Evolutionary conservation across 2,888 invertebrate genomes (phyloP).

Genomic region (Drosophila tripunctata): DNA sequence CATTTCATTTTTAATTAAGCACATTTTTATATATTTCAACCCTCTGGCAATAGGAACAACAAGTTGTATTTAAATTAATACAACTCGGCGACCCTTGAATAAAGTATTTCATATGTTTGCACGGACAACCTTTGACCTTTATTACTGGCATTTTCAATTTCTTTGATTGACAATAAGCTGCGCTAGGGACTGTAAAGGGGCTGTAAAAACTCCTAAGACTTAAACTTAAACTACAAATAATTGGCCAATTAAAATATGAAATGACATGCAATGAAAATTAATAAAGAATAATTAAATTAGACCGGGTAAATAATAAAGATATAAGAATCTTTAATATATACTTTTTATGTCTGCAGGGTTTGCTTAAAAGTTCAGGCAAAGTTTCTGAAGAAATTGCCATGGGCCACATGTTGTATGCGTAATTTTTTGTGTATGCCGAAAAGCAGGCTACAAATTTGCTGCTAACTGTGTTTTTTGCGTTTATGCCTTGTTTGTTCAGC

Average conservation of each 20-base stretch:
- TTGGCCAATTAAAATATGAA: slow-evolving; percentile 33
- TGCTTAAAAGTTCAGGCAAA: not conserved
- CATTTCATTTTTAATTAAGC: slow-evolving; percentile 28
- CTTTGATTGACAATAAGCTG: slow-evolving; percentile 46
- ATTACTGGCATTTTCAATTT: slow-evolving; percentile 6
- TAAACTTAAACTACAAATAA: slow-evolving; percentile 14
- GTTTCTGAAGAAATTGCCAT: not conserved
- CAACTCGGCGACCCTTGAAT: slow-evolving; percentile 1
- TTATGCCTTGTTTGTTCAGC: slow-evolving; percentile 45
- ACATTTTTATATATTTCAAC: slow-evolving; percentile 27
- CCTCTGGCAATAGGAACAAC: slow-evolving; percentile 16
- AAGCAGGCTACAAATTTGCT: slow-evolving; percentile 44
- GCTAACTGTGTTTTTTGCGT: slow-evolving; percentile 16
- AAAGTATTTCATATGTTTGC: not conserved
- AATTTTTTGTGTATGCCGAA: slow-evolving; percentile 43
- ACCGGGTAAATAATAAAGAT: no score
- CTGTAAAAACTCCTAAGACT: not conserved
- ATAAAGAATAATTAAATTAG: not conserved
- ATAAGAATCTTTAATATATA: not conserved
- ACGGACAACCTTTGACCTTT: slow-evolving; percentile 39
- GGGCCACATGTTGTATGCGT: slow-evolving; percentile 50
- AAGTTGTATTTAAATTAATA: not conserved
- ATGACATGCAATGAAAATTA: slow-evolving; percentile 9
- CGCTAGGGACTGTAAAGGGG: no score
- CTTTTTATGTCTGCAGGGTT: not conserved